Evolutionary conservation across 2,797 vertebrate genomes (phyloP).

Genomic region (Hephaestus fuliginosus): DNA sequence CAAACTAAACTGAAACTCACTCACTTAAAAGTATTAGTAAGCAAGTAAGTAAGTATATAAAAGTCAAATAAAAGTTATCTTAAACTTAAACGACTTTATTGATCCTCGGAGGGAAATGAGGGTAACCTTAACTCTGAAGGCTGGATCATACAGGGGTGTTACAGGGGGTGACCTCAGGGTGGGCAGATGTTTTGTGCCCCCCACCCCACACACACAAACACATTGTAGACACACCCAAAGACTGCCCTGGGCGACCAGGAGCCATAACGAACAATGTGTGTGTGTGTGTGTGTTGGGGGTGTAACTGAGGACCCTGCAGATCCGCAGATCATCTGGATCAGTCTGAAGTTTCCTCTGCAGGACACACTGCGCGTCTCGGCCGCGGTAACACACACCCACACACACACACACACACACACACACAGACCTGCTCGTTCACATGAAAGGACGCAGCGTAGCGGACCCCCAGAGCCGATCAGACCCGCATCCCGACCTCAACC

Average conservation of each 20-base stretch:
- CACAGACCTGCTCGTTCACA: not conserved
- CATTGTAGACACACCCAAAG: conserved; percentile 70
- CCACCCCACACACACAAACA: not conserved
- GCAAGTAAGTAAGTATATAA: not conserved
- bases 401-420: no score
- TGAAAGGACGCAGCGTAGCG: conserved; percentile 8
- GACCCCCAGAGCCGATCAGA: not conserved
- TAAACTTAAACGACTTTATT: no score
- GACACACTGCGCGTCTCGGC: conserved; percentile 12
- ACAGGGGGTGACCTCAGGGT: not conserved
- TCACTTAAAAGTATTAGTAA: not conserved
- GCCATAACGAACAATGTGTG: conserved; percentile 21
- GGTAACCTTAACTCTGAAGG: no score
- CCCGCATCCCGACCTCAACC: conserved; percentile 24
- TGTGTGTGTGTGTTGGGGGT: conserved; percentile 29
- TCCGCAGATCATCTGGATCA: conserved; percentile 43
- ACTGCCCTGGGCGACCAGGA: conserved; percentile 52
- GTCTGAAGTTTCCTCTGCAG: conserved; percentile 12
- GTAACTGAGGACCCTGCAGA: conserved; percentile 2
- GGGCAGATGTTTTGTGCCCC: conserved; percentile 70
- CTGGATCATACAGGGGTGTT: not conserved
- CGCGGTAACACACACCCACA: not conserved
- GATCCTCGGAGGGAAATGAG: no score
- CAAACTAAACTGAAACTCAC: not conserved
- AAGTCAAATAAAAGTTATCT: not conserved